Conservation (phyloP, 2,888 invertebrate genomes). For the Orchesellides sinensis region DNA sequence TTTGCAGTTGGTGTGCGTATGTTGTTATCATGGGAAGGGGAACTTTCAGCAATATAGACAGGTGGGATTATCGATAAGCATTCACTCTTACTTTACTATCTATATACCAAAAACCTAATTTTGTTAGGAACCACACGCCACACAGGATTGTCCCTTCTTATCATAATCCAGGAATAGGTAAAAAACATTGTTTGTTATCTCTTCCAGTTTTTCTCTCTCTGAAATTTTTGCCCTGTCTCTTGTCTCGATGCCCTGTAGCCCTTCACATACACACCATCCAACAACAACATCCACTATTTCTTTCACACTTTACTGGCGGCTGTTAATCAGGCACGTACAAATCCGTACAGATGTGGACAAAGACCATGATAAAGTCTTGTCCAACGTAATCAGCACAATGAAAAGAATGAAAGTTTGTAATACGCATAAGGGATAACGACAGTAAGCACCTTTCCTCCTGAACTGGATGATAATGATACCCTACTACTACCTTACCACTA, state of each 20-base stretch:
- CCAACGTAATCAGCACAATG: constrained; percentile 50
- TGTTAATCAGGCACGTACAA: constrained; percentile 61
- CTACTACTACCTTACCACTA: not conserved
- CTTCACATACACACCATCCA: not conserved
- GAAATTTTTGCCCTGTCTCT: constrained; percentile 24
- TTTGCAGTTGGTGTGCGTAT: not conserved
- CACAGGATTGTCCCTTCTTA: constrained; percentile 18
- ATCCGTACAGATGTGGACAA: constrained; percentile 59
- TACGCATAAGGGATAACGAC: constrained; percentile 15
- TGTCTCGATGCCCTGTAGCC: constrained; percentile 2
- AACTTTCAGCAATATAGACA: constrained; percentile 36
- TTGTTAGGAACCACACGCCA: not conserved
- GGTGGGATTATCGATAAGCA: constrained; percentile 56
- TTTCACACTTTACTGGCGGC: constrained; percentile 36
- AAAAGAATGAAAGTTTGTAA: constrained; percentile 36
- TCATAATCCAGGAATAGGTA: constrained; percentile 42
- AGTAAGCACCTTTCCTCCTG: constrained; percentile 35
- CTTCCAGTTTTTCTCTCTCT: not conserved
- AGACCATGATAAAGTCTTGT: constrained; percentile 50
- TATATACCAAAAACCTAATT: constrained; percentile 1
- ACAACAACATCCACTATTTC: constrained; percentile 30
- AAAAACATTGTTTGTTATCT: constrained; percentile 25
- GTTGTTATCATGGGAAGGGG: not conserved
- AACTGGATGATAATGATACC: not conserved
- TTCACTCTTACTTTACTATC: too few relatives aligned